phyloP scores from a whole-genome alignment of 2,888 invertebrate genomes.

The Agriotes lineatus region DNA sequence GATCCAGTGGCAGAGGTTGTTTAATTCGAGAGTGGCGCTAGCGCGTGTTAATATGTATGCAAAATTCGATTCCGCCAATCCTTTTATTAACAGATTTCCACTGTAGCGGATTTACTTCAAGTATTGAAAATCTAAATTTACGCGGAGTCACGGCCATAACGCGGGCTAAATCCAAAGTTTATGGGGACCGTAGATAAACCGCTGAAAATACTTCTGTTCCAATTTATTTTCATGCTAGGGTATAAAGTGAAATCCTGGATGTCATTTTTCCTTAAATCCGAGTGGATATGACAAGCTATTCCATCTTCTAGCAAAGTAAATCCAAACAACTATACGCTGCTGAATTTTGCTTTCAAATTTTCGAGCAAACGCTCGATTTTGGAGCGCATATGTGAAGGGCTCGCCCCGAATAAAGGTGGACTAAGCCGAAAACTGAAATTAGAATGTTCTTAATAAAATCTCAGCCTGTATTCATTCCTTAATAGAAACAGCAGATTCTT shows the following conservation, averaged over 20 bases:
- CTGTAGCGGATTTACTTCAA: conserved; percentile 27
- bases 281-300: conserved; percentile 51
- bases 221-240: conserved; percentile 46
- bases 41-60: conserved; percentile 39
- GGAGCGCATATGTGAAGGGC: background rate
- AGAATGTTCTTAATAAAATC: conserved; percentile 2
- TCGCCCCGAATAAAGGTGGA: background rate
- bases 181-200: conserved; percentile 39
- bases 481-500: background rate
- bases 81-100: conserved; percentile 38
- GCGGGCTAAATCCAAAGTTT: conserved; percentile 31
- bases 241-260: conserved; percentile 45
- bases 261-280: conserved; percentile 50
- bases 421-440: background rate
- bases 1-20: conserved; percentile 15
- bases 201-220: conserved; percentile 41
- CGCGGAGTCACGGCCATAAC: conserved; percentile 25
- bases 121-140: conserved; percentile 35
- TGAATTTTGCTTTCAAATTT: conserved; percentile 28
- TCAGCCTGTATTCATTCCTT: conserved; percentile 12
- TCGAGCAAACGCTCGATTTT: background rate
- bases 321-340: conserved; percentile 14
- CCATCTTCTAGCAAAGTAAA: conserved; percentile 37
- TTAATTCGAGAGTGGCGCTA: conserved; percentile 21
- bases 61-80: conserved; percentile 34